Evolutionary conservation across 2,888 invertebrate genomes (phyloP), one percentile per base, ranked within the genome.

Genomic region (Phania funesta): DNA sequence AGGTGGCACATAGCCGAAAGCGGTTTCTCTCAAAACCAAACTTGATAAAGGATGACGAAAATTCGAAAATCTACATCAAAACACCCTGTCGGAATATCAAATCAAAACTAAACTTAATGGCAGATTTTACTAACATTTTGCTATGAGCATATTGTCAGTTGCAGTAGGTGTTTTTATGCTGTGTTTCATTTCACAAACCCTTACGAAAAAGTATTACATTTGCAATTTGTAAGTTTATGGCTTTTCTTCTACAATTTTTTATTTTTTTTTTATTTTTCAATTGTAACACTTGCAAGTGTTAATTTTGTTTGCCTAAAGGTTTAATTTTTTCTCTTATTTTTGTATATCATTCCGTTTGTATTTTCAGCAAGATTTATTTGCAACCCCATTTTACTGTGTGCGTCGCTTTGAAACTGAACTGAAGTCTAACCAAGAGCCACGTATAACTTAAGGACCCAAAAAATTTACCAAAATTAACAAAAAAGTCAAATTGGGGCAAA

Each of bases 261-360:
- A 24, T 67, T 54, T 26, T 54, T 26, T 58, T 41, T 48, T 64
- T 32, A 16, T 38, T 78, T 56, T 24, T 60, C 67, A 24, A 20
- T 79, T 74, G 44, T 41, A 64, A 68, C 41, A 70, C 48, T 56
- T 80, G 64, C 48, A 60, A 52, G 76, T 58, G 62, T 32, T 60
- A 76, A 71, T 67, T 71, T 24, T 62, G 32, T 46, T 76, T 60
- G 65, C 80, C 76, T 67, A 46, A 60, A 71, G 60, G 46, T 35
- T 76, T 29, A 6, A 60, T 60, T 76, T 76, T 50, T 35, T n/a
- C 11, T 44, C 13, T 60, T 13, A 0, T 16, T 18, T n/a, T 46
- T 9, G 0, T 20, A 16, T 16, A 24, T n/a, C 3, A 18, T 41
- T 56, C 4, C 4, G 22, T 16, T 35, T 46, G 9, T 16, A 20